Conservation (phyloP, 2,888 invertebrate species). For the Tenthredo distinguenda region DNA sequence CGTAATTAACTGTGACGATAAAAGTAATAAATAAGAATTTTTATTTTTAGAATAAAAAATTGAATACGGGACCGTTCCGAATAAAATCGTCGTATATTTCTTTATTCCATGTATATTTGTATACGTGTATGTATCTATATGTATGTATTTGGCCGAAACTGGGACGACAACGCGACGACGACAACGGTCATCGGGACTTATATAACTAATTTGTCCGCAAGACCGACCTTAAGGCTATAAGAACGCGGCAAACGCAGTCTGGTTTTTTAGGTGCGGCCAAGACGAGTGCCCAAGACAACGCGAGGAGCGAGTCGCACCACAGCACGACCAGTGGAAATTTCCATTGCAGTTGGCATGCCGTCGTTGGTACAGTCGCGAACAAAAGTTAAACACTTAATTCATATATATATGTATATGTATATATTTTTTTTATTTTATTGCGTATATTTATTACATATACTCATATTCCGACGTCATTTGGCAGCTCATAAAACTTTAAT, state of each 20-base stretch:
- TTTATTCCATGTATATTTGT: neutral
- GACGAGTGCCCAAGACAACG: constrained; percentile 66
- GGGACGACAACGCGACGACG: constrained; percentile 49
- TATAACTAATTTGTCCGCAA: constrained; percentile 56
- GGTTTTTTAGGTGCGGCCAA: constrained; percentile 68
- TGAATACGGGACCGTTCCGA: neutral
- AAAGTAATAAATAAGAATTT: neutral
- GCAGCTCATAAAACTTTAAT: neutral
- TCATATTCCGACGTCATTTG: neutral
- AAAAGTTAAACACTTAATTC: neutral
- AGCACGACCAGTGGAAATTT: constrained; percentile 73
- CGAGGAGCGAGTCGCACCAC: constrained; percentile 60
- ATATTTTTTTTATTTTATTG: neutral
- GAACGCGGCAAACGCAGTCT: constrained; percentile 64
- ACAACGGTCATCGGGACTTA: constrained; percentile 54
- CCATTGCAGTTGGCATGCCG: constrained; percentile 75
- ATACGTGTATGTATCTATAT: neutral
- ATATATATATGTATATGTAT: neutral
- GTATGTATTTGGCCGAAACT: neutral
- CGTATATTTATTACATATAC: neutral
- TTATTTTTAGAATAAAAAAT: neutral
- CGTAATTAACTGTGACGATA: neutral
- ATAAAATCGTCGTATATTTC: neutral
- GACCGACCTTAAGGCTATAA: constrained; percentile 61
- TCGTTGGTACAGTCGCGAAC: constrained; percentile 69